A percentile compares a stretch with the other conserved stretches of the same genome.
Evolutionary conservation across 2,888 invertebrate genomes (phyloP).

Genomic region (Rhamphomyia laevipes): DNA sequence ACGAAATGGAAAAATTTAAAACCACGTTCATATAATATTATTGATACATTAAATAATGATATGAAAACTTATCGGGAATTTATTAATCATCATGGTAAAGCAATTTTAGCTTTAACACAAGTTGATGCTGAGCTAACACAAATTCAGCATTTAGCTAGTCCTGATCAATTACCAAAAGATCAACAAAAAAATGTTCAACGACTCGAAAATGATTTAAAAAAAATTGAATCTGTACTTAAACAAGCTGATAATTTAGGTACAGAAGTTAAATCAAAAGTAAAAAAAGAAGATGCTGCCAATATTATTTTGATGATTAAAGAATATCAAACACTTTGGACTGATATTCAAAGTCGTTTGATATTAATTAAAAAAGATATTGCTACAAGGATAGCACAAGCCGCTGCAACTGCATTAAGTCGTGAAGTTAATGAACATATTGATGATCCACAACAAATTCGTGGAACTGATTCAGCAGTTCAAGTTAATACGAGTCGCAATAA

Average conservation of each 20-base stretch:
- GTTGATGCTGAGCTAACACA: conserved; percentile 62
- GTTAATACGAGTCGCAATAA: conserved; percentile 56
- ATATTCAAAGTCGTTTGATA: conserved; percentile 44
- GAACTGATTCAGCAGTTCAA: conserved; percentile 66
- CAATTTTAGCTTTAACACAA: conserved; percentile 56
- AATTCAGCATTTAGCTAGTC: conserved; percentile 47
- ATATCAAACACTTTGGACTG: conserved; percentile 51
- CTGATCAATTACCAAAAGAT: conserved; percentile 21
- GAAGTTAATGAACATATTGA: conserved; percentile 50
- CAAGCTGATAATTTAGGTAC: conserved; percentile 49
- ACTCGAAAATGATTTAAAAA: conserved; percentile 45
- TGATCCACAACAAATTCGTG: conserved; percentile 64
- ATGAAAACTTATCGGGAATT: conserved; percentile 54
- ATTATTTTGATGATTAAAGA: conserved; percentile 52
- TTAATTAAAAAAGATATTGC: conserved; percentile 37
- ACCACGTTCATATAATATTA: conserved; percentile 46
- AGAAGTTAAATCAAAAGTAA: conserved; percentile 46
- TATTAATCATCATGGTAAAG: conserved; percentile 55
- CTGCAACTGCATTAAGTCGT: conserved; percentile 18
- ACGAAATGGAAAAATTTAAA: conserved; percentile 54
- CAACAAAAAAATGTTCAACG: conserved; percentile 29
- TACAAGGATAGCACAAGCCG: conserved; percentile 24
- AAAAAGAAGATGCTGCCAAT: conserved; percentile 42
- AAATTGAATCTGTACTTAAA: conserved; percentile 41
- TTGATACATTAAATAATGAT: conserved; percentile 46